Evolutionary conservation across 2,888 invertebrate genomes (phyloP), one percentile per base, ranked within the genome.

Genomic region (Agrotis segetum): DNA sequence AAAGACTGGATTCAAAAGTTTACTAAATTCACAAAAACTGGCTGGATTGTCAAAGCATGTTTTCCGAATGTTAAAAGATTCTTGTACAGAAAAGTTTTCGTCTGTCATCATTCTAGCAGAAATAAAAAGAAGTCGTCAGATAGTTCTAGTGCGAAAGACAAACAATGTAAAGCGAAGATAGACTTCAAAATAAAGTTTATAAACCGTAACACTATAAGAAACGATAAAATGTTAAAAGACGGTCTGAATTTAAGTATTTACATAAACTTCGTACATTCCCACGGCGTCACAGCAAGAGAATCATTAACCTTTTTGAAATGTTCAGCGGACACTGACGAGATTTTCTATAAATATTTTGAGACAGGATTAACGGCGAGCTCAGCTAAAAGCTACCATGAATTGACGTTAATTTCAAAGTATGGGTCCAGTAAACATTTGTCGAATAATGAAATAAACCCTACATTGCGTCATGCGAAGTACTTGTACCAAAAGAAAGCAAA

Each of bases 171-270:
- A 53, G 91, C 91, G 2, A 85, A 83, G 67, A 82, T 91, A 11
- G 88, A 90, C 49, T 90, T 91, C 49, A 86, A 83, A 83, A 53
- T 90, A 14, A 90, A 88, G 71, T 74, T 86, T 34, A 85, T 74
- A 59, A 83, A 83, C 29, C 84, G 81, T 21, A 85, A 88, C 67
- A 90, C 88, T 0, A 83, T 86, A 1, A 89, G 65, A 66, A 90
- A 88, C 67, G 88, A 90, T 47, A 72, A 74, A 16, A 56, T 73
- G 29, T 66, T 90, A n/a, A 85, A 70, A 14, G 74, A 86, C 4
- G 87, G 88, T 14, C 74, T 90, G 40, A 90, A 90, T 68, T 58
- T 89, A 77, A 67, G 67, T 11, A 83, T 83, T 21, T 52, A 47
- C 14, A 81, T 83, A 49, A 77, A 87, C n/a, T 90, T 88, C 55